These are phyloP conservation scores for Bovichtus diacanthus DNA, from an alignment of 2,797 vertebrate species.

Conservation along the genomic window DNA sequence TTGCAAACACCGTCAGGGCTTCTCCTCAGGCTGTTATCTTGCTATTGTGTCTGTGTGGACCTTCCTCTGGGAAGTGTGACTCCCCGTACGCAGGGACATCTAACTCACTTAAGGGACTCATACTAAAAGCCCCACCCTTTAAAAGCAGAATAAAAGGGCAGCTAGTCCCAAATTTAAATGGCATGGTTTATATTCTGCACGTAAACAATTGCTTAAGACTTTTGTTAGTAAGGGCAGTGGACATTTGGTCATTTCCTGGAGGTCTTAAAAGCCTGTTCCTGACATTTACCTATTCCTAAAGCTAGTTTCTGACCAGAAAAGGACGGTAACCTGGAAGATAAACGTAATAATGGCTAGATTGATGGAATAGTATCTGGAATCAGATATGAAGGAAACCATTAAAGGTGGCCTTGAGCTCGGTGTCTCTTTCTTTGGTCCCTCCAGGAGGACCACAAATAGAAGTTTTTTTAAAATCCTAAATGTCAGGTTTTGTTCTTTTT, in stretches of 20 bases:
- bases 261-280: conserved; percentile 29
- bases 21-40: conserved; percentile 78
- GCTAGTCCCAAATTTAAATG: conserved; percentile 36
- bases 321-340: conserved; percentile 1
- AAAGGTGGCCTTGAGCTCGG: background rate
- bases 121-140: conserved; percentile 59
- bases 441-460: conserved; percentile 15
- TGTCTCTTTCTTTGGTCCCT: background rate
- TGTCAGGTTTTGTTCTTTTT: conserved; percentile 29
- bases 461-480: background rate
- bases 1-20: conserved; percentile 63
- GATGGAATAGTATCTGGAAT: conserved; percentile 44
- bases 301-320: conserved; percentile 24
- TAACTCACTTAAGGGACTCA: conserved; percentile 60
- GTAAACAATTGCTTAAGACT: conserved; percentile 5
- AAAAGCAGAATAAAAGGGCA: conserved; percentile 67
- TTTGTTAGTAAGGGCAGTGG: conserved; percentile 7
- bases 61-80: conserved; percentile 58
- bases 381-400: conserved; percentile 18
- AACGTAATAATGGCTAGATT: conserved; percentile 31
- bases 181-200: conserved; percentile 42
- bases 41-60: conserved; percentile 72
- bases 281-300: conserved; percentile 27
- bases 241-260: conserved; percentile 12
- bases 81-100: conserved; percentile 46